phyloP scores from a whole-genome alignment of 2,888 invertebrate species.

The Heliconius ethilla region DNA sequence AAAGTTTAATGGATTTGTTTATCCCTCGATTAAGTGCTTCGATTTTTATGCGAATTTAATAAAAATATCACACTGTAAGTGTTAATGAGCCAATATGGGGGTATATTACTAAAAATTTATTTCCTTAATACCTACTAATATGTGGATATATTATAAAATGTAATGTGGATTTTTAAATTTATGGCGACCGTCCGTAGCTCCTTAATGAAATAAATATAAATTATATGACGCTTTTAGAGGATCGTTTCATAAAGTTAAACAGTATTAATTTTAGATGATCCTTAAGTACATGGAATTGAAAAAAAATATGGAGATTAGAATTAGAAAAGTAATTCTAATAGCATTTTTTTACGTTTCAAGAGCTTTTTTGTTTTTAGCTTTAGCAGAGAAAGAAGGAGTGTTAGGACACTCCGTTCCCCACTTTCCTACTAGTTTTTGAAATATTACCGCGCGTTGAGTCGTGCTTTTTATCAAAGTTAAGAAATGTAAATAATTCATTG shows the following conservation, averaged over 20 bases:
- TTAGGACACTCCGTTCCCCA: background rate
- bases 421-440: too few species aligned
- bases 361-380: background rate
- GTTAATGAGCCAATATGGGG: conserved; percentile 27
- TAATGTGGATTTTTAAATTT: conserved; percentile 17
- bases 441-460: too few species aligned
- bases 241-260: conserved; percentile 27
- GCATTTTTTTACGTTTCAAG: background rate
- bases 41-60: conserved; percentile 26
- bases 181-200: conserved; percentile 31
- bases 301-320: conserved; percentile 11
- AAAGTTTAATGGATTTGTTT: conserved; percentile 22
- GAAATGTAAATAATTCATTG: background rate
- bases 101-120: conserved; percentile 12
- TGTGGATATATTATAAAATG: background rate
- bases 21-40: conserved; percentile 7
- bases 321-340: background rate
- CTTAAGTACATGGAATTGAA: background rate
- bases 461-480: background rate
- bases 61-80: conserved; percentile 29
- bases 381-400: background rate
- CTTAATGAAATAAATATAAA: conserved; percentile 44
- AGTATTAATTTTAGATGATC: conserved; percentile 14
- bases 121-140: background rate
- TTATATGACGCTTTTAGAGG: conserved; percentile 9